Percentiles rank a stretch among this genome's conserved stretches.
Evolutionary conservation across 1,140 invertebrate species (phyloP).

Genomic region (Brachionus calyciflorus): DNA sequence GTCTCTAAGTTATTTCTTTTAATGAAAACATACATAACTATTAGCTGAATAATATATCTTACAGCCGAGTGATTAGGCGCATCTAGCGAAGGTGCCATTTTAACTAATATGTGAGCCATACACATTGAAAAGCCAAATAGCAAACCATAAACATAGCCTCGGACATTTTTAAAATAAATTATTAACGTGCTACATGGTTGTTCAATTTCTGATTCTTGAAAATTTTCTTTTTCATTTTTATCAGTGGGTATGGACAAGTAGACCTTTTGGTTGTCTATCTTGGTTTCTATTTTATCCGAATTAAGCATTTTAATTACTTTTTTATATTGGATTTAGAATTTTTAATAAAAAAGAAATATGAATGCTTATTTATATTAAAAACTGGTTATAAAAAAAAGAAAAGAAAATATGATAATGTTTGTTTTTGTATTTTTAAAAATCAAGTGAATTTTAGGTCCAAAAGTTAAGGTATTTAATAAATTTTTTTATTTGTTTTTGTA

Average conservation of each 20-base stretch:
- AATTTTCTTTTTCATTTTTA: background rate
- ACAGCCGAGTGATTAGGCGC: slow-evolving; percentile 26
- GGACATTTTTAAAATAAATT: background rate
- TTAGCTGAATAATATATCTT: slow-evolving; percentile 4
- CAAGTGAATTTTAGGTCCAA: too few species aligned
- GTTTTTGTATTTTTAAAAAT: too few species aligned
- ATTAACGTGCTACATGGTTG: background rate
- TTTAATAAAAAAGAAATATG: background rate
- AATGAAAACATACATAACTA: slow-evolving; percentile 11
- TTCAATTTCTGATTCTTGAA: background rate
- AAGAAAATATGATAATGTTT: too few species aligned
- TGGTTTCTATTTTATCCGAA: background rate
- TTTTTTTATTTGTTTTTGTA: too few species aligned
- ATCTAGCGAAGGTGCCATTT: slow-evolving; percentile 39
- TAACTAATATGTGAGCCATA: slow-evolving; percentile 33
- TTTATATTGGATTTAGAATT: background rate
- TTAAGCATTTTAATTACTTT: background rate
- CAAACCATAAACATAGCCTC: background rate
- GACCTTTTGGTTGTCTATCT: too few species aligned
- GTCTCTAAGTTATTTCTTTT: background rate
- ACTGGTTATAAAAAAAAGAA: too few species aligned
- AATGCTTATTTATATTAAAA: too few species aligned
- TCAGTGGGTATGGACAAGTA: background rate
- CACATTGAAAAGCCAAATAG: slow-evolving; percentile 42
- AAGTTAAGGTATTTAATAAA: too few species aligned